Conservation (phyloP, 2,888 invertebrate genomes). For the Platynereis dumerilii region DNA sequence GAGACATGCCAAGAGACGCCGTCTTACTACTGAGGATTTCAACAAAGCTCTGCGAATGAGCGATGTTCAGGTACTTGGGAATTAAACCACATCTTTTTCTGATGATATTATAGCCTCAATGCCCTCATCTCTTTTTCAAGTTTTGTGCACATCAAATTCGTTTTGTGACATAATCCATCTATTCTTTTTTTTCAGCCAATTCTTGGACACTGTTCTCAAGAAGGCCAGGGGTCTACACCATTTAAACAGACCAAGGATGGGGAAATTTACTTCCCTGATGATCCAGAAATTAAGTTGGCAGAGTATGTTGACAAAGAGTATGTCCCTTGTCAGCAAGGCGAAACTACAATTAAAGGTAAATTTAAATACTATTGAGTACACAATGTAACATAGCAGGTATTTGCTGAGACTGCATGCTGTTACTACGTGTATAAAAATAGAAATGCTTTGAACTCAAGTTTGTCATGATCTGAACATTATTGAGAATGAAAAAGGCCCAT, state of each 20-base stretch:
- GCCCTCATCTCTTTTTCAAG: no score
- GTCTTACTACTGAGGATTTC: conserved; percentile 59
- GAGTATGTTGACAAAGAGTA: conserved; percentile 46
- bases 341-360: conserved; percentile 56
- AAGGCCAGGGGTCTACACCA: conserved; percentile 38
- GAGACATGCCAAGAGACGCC: conserved; percentile 58
- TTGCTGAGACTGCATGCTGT: no score
- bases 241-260: conserved; percentile 55
- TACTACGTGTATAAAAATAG: no score
- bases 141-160: no score
- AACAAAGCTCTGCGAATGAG: conserved; percentile 57
- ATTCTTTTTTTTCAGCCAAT: conserved; percentile 48
- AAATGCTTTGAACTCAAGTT: no score
- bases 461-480: no score
- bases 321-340: conserved; percentile 49
- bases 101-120: neutral
- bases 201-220: conserved; percentile 54
- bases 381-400: no score
- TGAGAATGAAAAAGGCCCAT: no score
- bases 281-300: conserved; percentile 52
- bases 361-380: no score
- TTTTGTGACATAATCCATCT: no score
- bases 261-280: conserved; percentile 57
- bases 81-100: neutral
- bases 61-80: conserved; percentile 53